Evolutionary conservation across 2,113 vertebrate species (phyloP), one percentile per base, ranked within the genome.

Genomic region (Tylochromis polylepis): DNA sequence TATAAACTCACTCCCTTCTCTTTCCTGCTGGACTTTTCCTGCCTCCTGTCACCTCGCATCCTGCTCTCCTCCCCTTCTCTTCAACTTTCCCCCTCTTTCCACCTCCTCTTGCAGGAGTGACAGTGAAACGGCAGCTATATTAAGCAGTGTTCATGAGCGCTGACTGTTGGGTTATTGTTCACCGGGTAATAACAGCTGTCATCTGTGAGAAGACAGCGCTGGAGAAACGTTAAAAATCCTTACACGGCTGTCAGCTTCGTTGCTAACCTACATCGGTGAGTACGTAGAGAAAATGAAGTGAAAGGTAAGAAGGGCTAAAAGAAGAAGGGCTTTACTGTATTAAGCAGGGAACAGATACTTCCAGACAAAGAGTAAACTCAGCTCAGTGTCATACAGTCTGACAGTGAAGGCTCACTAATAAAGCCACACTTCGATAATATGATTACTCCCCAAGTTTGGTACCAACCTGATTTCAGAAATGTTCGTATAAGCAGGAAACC

Each of bases 131-230:
- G 89, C 81, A 58, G 89, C 88, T 93, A 90, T 90, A 91, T 94
- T 87, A 88, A 46, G 91, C 88, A 36, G 2, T 36, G 53, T 84
- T 88, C 86, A 85, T 83, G 60, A 91, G 86, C 51, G 86, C 89
- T 91, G 92, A 91, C 91, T 92, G 79, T 60, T 85, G 88, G 41
- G 20, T 88, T 89, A 93, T 86, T 87, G 79, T 91, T 89, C 81
- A 16, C 12, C 5, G 5, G n/a, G 79, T 88, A 89, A 91, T 88
- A 94, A 88, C 90, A 87, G 88, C 87, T 90, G 93, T 91, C 93
- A 90, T 88, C 86, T 75, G 78, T 31, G 83, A 80, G 83, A 88
- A 93, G 86, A 20, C 60, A 5, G 83, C 55, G 1, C 43, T 3
- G 80, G 77, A 51, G 49, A 55, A 75, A 36, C 16, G 10, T 51